These are phyloP conservation scores for Chloroclysta siterata DNA, from an alignment of 2,888 invertebrate genomes.

Conservation along the genomic window DNA sequence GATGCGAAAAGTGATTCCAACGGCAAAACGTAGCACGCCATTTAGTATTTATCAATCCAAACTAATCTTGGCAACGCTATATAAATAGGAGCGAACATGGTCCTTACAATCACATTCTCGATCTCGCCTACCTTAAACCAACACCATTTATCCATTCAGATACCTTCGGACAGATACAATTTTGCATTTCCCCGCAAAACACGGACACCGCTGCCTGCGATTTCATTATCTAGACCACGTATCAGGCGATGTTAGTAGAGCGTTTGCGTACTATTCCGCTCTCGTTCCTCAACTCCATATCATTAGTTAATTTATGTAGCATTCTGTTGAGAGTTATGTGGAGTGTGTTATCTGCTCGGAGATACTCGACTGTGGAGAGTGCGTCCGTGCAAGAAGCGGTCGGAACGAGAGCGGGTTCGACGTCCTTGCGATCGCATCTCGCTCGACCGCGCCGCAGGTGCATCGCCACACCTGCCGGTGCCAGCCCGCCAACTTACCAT, in stretches of 20 bases:
- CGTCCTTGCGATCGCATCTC: constrained; percentile 80
- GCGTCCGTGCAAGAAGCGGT: constrained; percentile 22
- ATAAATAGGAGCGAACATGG: constrained; percentile 42
- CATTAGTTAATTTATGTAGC: constrained; percentile 77
- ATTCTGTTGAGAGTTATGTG: constrained; percentile 70
- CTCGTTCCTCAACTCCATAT: constrained; percentile 65
- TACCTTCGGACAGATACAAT: constrained; percentile 51
- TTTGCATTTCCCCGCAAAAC: constrained; percentile 52
- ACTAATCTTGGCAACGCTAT: constrained; percentile 40
- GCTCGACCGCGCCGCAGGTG: constrained; percentile 81
- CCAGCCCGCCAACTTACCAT: constrained; percentile 80
- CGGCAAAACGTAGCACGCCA: constrained; percentile 32
- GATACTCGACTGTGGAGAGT: constrained; percentile 60
- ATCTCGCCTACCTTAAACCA: constrained; percentile 47
- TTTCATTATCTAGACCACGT: constrained; percentile 58
- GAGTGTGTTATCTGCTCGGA: constrained; percentile 67
- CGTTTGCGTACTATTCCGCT: constrained; percentile 50
- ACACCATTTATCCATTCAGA: constrained; percentile 45
- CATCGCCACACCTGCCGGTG: constrained; percentile 75
- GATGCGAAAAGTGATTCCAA: constrained; percentile 32
- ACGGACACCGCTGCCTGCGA: constrained; percentile 48
- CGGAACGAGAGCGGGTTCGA: constrained; percentile 64
- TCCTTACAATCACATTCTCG: constrained; percentile 44
- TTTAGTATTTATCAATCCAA: constrained; percentile 40
- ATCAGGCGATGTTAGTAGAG: constrained; percentile 60